phyloP scores from a whole-genome alignment of 2,797 vertebrate species.

The Sebastes variabilis region DNA sequence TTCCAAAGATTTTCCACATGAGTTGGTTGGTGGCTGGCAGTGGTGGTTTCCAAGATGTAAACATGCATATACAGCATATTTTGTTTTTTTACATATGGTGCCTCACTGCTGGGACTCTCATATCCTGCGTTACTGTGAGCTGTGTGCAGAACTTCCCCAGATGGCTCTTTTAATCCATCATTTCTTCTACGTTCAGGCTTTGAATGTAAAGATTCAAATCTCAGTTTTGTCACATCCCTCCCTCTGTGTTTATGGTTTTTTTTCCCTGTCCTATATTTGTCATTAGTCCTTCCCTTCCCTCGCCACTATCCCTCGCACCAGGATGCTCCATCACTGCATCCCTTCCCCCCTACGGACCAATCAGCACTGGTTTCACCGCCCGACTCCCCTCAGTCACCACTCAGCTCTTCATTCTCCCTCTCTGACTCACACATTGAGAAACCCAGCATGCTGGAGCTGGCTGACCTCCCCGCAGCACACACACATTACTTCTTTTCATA shows the following conservation, averaged over 20 bases:
- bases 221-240: conserved; percentile 1
- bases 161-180: neutral
- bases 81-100: neutral
- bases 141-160: neutral
- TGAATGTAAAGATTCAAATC: conserved; percentile 11
- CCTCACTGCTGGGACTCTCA: neutral
- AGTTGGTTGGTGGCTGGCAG: conserved; percentile 7
- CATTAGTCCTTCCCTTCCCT: neutral
- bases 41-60: conserved; percentile 26
- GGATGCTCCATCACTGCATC: conserved; percentile 31
- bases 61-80: conserved; percentile 19
- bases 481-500: conserved; percentile 25
- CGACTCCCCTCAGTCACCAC: conserved; percentile 40
- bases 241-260: neutral
- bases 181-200: neutral
- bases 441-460: conserved; percentile 30
- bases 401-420: conserved; percentile 52
- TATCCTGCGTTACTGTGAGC: neutral
- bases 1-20: conserved; percentile 21
- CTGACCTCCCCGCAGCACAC: neutral
- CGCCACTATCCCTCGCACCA: conserved; percentile 9
- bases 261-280: conserved; percentile 1
- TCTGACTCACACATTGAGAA: conserved; percentile 36
- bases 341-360: conserved; percentile 50
- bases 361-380: conserved; percentile 57